Evolutionary conservation across 2,113 vertebrate genomes (phyloP), one percentile per base, ranked within the genome.

Genomic region (Mystacornis crossleyi): DNA sequence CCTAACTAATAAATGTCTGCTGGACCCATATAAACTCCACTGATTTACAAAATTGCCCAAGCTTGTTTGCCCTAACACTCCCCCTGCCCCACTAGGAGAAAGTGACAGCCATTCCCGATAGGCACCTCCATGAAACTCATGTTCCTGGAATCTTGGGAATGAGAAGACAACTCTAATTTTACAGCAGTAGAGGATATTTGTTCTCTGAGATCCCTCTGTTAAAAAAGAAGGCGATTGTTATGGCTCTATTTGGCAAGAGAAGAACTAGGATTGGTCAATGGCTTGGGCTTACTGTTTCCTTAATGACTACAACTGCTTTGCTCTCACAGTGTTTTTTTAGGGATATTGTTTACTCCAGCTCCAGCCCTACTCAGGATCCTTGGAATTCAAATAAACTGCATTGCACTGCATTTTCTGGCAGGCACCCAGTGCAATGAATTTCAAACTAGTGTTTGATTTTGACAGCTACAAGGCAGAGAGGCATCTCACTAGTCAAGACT

Each of bases 371-470:
- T 92, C 43, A 88, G 62, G 92, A 66, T 54, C 72, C 33, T 95
- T 77, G 86, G 79, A 92, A 93, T 95, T 93, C 82, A 92, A 93
- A 95, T 90, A 86, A 95, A 95, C 54, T 92, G 42, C 54, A 70
- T 77, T 73, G 71, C 77, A 58, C 31, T 84, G 77, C 88, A 62
- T 86, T 92, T 94, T 94, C 90, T 97, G 94, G 86, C 88, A 95
- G 54, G 38, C 45, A 78, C 29, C 15, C 92, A 90, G 50, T 14
- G 31, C 82, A 92, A 93, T 73, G 71, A 93, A 86, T 94, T 95
- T 94, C 54, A 86, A 72, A 82, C 50, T 62, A 88, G 62, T 50
- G 66, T 95, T 93, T 94, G 82, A 89, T 95, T 97, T 92, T 95
- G 95, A 80, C 88, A 92, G 81, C 72, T 86, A 80, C 58, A 90